Conservation (phyloP, 2,888 invertebrate genomes). For the Halocaridina rubra region DNA sequence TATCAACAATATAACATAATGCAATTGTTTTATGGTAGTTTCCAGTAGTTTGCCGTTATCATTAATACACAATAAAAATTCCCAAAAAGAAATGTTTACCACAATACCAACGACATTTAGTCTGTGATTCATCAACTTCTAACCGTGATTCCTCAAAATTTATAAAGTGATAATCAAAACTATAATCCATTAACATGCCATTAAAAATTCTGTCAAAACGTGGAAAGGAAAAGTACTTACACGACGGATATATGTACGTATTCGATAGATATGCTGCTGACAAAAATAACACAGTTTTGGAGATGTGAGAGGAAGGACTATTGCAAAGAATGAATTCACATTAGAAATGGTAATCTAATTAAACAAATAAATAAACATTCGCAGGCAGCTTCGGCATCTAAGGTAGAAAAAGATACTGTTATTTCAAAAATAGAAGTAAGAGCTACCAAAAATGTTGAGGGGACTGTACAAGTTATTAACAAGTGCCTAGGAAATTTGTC, state of each 20-base stretch:
- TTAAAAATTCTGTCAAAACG: background rate
- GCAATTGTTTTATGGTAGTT: too few relatives aligned
- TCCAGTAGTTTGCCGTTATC: too few relatives aligned
- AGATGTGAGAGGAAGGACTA: background rate
- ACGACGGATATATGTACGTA: background rate
- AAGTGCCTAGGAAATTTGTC: background rate
- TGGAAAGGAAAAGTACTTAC: background rate
- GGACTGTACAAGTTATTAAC: background rate
- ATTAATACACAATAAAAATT: too few relatives aligned
- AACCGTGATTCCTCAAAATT: too few relatives aligned
- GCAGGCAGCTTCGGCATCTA: background rate
- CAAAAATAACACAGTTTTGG: background rate
- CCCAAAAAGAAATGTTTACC: too few relatives aligned
- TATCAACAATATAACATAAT: too few relatives aligned
- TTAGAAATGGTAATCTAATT: background rate
- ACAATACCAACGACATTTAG: too few relatives aligned
- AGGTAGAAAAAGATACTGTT: background rate
- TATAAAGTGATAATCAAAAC: too few relatives aligned
- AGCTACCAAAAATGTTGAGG: background rate
- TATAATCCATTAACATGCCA: background rate
- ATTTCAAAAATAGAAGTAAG: background rate
- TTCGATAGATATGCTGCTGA: background rate
- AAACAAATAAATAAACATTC: background rate
- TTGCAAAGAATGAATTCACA: background rate
- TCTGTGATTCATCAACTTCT: too few relatives aligned